Conservation (phyloP, 2,797 vertebrate species). For the Esox masquinongy region DNA sequence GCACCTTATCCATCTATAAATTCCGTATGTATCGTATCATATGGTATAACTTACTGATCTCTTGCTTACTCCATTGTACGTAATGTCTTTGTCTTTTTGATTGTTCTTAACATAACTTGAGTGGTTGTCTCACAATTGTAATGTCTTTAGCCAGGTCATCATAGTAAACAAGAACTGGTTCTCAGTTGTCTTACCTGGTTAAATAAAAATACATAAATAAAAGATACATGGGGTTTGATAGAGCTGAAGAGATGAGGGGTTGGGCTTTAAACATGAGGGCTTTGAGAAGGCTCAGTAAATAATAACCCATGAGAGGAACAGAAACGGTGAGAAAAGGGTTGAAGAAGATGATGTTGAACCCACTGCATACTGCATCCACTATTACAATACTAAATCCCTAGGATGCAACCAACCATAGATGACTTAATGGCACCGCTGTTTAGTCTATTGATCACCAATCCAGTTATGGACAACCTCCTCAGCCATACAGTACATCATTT, state of each 20-base stretch:
- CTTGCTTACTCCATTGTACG: no score
- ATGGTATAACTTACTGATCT: no score
- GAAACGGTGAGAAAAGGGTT: background rate
- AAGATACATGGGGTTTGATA: background rate
- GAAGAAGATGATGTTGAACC: background rate
- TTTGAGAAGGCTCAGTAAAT: background rate
- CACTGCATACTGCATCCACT: background rate
- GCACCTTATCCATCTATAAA: no score
- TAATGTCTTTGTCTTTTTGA: no score
- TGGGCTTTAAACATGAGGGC: background rate
- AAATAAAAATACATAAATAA: no score
- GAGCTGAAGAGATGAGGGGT: background rate
- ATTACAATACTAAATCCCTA: background rate
- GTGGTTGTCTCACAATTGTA: no score
- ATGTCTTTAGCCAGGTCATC: no score
- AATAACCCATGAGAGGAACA: background rate
- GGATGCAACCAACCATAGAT: slow-evolving; percentile 2
- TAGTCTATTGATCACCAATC: no score
- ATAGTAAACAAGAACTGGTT: no score
- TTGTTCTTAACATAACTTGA: no score
- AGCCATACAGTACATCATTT: background rate
- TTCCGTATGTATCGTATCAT: no score
- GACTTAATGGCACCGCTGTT: background rate
- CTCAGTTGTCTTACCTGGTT: no score
- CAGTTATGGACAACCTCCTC: background rate